A percentile compares a stretch with the other conserved stretches of the same genome.
Conservation (phyloP, 1,140 invertebrate species). For the Apolygus lucorum region DNA sequence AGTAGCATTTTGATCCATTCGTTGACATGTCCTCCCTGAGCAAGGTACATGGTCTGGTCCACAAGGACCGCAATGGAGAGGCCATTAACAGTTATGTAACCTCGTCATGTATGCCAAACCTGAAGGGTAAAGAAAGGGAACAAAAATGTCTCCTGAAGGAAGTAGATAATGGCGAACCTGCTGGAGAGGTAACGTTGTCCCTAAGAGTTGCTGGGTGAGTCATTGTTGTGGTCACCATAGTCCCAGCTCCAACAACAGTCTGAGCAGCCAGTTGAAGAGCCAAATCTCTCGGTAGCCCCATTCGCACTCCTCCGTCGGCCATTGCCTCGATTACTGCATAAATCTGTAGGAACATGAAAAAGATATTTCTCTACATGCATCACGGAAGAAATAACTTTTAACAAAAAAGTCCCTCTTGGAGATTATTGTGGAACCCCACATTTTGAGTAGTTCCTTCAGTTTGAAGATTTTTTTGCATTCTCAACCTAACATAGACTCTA, state of each 20-base stretch:
- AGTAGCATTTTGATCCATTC: too few species aligned
- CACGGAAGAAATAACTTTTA: neutral
- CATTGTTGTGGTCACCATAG: slow-evolving; percentile 56
- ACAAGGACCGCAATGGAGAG: too few species aligned
- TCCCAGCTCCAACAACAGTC: slow-evolving; percentile 76
- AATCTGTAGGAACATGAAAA: slow-evolving; percentile 48
- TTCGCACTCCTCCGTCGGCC: slow-evolving; percentile 59
- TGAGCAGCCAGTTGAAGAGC: slow-evolving; percentile 80
- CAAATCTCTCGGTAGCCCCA: slow-evolving; percentile 80
- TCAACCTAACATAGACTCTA: too few species aligned
- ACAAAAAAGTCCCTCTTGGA: neutral
- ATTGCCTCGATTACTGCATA: slow-evolving; percentile 62
- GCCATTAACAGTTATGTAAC: too few species aligned
- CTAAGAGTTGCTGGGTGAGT: slow-evolving; percentile 77
- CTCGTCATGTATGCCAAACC: too few species aligned
- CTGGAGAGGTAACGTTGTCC: slow-evolving; percentile 90
- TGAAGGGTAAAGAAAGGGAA: too few species aligned
- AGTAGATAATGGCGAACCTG: too few species aligned
- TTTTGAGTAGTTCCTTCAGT: too few species aligned
- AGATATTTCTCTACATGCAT: slow-evolving; percentile 3
- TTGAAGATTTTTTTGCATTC: too few species aligned
- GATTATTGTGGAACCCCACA: neutral
- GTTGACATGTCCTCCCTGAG: too few species aligned
- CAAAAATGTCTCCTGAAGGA: too few species aligned
- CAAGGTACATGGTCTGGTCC: too few species aligned